phyloP scores from a whole-genome alignment of 2,113 vertebrate species.

The Copsychus sechellarum region DNA sequence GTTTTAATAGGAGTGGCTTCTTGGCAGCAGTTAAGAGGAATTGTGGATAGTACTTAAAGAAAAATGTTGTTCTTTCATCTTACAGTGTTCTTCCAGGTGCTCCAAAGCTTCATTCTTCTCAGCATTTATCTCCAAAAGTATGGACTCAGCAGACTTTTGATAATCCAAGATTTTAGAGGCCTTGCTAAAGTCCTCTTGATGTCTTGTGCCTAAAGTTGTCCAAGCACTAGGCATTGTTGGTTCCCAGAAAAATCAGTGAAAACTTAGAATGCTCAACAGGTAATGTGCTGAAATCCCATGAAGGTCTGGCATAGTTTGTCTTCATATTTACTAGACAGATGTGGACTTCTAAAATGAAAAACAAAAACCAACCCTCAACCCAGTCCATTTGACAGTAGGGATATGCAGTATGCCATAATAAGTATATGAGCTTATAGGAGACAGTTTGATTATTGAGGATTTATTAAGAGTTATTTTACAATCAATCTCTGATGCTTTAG shows the following conservation, averaged over 20 bases:
- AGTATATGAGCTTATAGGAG: neutral
- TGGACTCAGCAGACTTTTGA: neutral
- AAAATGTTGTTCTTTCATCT: neutral
- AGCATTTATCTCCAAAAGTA: neutral
- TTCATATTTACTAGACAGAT: neutral
- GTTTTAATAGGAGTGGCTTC: neutral
- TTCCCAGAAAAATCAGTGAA: neutral
- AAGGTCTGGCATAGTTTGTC: neutral
- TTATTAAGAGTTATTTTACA: constrained; percentile 48
- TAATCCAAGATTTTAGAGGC: neutral
- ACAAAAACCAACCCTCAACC: neutral
- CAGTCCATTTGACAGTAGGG: neutral
- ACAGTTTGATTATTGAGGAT: neutral
- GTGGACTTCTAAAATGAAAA: neutral
- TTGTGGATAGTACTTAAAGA: neutral
- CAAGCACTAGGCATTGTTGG: neutral
- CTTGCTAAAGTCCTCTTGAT: neutral
- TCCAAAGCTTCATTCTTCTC: neutral
- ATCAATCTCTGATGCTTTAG: constrained; percentile 24
- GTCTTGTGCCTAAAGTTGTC: neutral
- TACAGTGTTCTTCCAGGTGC: neutral
- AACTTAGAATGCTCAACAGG: neutral
- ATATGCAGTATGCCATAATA: neutral
- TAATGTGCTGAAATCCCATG: neutral
- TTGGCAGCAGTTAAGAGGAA: neutral